Evolutionary conservation across 2,797 vertebrate species (phyloP).

Genomic region (Poeciliopsis paucimaculata): DNA sequence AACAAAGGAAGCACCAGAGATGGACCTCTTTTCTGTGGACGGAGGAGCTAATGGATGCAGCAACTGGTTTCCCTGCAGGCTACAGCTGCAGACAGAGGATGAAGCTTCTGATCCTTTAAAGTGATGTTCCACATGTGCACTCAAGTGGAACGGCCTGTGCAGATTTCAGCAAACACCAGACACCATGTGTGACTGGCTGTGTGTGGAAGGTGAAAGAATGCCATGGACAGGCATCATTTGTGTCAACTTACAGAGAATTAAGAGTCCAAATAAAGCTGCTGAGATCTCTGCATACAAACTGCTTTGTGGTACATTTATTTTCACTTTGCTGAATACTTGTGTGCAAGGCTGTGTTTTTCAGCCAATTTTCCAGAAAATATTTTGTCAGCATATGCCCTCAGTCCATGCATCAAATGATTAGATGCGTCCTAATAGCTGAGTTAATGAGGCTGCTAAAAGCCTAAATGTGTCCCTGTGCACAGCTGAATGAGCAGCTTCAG

Average conservation of each 20-base stretch:
- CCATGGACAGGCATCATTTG: background rate
- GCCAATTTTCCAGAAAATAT: background rate
- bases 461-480: background rate
- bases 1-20: slow-evolving; percentile 37
- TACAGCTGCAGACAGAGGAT: slow-evolving; percentile 17
- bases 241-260: slow-evolving; percentile 8
- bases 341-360: background rate
- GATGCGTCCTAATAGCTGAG: background rate
- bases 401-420: background rate
- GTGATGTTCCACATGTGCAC: slow-evolving; percentile 54
- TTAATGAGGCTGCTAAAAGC: slow-evolving; percentile 11
- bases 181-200: slow-evolving; percentile 9
- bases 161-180: slow-evolving; percentile 12
- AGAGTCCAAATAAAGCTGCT: slow-evolving; percentile 6
- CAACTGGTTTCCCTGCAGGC: slow-evolving; percentile 37
- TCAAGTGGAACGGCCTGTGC: slow-evolving; percentile 36
- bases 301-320: background rate
- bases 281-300: background rate
- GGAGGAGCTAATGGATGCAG: slow-evolving; percentile 37
- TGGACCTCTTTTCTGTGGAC: slow-evolving; percentile 40
- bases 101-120: slow-evolving; percentile 1
- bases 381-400: slow-evolving; percentile 1
- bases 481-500: background rate
- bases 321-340: background rate
- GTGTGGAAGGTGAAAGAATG: background rate